phyloP scores from a whole-genome alignment of 1,140 invertebrate genomes.

The Platyura marginata region DNA sequence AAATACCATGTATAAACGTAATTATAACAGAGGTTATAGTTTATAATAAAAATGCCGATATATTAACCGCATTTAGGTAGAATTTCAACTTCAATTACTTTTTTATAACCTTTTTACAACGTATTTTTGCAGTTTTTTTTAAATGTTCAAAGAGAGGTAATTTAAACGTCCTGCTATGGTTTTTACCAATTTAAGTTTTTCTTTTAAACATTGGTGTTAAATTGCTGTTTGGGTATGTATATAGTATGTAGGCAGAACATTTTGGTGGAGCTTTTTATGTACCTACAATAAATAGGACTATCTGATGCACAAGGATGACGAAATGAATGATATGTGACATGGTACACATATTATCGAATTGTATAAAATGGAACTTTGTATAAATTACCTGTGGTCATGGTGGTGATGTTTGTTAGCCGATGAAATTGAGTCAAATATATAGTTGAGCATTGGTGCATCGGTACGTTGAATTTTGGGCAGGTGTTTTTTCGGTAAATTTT shows the following conservation, averaged over 20 bases:
- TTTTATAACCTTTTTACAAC: too few relatives aligned
- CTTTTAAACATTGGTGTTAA: background rate
- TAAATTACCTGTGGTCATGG: constrained; percentile 33
- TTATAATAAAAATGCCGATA: too few relatives aligned
- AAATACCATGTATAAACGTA: too few relatives aligned
- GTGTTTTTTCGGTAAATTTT: background rate
- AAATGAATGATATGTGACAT: background rate
- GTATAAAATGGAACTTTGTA: too few relatives aligned
- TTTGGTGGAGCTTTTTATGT: background rate
- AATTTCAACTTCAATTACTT: too few relatives aligned
- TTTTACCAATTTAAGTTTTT: too few relatives aligned
- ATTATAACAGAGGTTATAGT: too few relatives aligned
- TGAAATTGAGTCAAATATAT: constrained; percentile 48
- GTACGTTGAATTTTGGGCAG: constrained; percentile 23
- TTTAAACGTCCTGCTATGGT: too few relatives aligned
- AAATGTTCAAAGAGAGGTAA: too few relatives aligned
- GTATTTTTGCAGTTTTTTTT: too few relatives aligned
- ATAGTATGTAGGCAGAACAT: background rate
- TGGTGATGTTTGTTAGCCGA: constrained; percentile 46
- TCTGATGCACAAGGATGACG: background rate
- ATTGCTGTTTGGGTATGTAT: background rate
- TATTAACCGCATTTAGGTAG: too few relatives aligned
- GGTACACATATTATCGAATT: background rate
- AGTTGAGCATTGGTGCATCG: constrained; percentile 49
- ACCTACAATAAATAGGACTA: background rate